Evolutionary conservation across 2,113 vertebrate species (phyloP).

Genomic region (Peromyscus californicus): DNA sequence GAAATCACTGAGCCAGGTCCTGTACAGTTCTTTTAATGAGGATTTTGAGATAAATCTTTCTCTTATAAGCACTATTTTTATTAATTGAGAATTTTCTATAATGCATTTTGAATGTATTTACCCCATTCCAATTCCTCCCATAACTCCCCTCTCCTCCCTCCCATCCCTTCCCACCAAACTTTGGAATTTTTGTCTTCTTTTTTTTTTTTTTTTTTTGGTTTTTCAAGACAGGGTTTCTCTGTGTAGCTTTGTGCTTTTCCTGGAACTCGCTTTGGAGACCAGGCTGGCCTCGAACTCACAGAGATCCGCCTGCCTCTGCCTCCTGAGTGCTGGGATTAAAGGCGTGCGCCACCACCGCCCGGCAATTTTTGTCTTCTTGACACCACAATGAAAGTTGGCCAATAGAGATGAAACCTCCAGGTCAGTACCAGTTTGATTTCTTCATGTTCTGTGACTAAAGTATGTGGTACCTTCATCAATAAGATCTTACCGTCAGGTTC

Average conservation of each 20-base stretch:
- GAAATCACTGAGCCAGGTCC: not conserved
- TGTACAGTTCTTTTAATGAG: not conserved
- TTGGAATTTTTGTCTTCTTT: not conserved
- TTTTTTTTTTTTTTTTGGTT: too few relatives aligned
- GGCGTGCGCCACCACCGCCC: too few relatives aligned
- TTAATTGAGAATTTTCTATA: not conserved
- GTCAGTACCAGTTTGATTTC: not conserved
- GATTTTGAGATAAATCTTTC: not conserved
- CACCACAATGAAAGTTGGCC: not conserved
- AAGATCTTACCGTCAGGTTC: not conserved
- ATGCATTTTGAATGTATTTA: not conserved
- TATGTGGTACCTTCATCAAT: not conserved
- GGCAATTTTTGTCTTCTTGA: not conserved
- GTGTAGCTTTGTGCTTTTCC: too few relatives aligned
- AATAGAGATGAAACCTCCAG: not conserved
- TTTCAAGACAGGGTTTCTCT: too few relatives aligned
- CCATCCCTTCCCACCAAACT: not conserved
- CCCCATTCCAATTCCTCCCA: not conserved
- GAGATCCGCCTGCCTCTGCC: too few relatives aligned
- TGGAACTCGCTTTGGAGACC: too few relatives aligned
- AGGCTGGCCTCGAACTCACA: too few relatives aligned
- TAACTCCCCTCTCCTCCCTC: not conserved
- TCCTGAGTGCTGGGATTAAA: too few relatives aligned
- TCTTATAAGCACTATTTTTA: not conserved
- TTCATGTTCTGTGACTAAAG: not conserved